Evolutionary conservation across 2,888 invertebrate genomes (phyloP), one percentile per base, ranked within the genome.

Genomic region (Dendrolimus houi): DNA sequence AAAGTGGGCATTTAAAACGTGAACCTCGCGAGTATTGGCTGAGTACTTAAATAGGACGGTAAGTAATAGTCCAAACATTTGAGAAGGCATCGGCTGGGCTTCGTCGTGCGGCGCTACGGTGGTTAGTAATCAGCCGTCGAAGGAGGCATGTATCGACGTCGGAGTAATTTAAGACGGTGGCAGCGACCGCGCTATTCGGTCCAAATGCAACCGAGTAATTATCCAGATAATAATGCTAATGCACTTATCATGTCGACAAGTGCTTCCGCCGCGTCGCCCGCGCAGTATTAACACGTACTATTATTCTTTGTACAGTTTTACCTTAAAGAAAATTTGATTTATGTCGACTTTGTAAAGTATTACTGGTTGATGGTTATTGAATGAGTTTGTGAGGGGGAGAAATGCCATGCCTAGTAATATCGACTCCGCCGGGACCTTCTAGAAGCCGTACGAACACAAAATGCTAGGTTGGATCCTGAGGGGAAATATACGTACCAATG

Each of bases 201-300:
- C 81, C 85, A 87, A 89, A 88, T 87, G 86, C 87, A 87, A 81
- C 83, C 82, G 82, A 87, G 87, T 88, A 90, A 90, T 90, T 88
- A 87, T 86, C 76, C 82, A 87, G 89, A 89, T 89, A 89, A 87
- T 87, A 89, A 90, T 90, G 89, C 87, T 89, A 89, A 89, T 89
- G 88, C 87, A 88, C 87, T 89, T 88, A 88, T 89, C 87, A 80
- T 87, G 85, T 85, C 85, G 82, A 85, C 85, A 83, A 83, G 75
- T 79, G 85, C 79, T 87, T 88, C 88, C 89, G 87, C 74, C 79
- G 83, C 73, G 74, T 64, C 70, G 75, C 69, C 62, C 64, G 71
- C 67, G 68, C 65, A 71, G 65, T 71, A 74, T 70, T 74, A 75
- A 29, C 29, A 29, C 71, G 75, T 77, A 78, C 77, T 70, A 74